Base-by-base conservation (phyloP, 2,797 vertebrate species). In the Sciaenops ocellatus region DNA sequence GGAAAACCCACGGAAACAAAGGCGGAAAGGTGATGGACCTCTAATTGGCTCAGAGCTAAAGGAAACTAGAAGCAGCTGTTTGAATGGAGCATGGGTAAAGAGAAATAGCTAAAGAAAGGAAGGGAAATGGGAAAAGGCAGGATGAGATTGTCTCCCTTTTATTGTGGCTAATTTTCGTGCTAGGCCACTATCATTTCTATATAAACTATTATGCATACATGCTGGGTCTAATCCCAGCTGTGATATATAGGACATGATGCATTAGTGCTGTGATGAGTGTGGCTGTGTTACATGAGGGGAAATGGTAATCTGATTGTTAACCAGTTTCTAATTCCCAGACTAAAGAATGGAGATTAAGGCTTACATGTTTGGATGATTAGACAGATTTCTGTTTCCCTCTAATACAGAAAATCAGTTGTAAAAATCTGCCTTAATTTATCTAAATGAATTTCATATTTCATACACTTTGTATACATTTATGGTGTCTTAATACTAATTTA, bases 61-160 rank as follows among this genome's bases (percentile, higher is more conserved):
- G 79, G 74, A 91, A 91, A 91, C 80, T 56, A 61, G 76, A 85
- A 87, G 83, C 92, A 92, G 90, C 88, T 93, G 92, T 78, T 52
- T 63, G 65, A 73, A 59, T 38, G 82, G 44, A 64, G 68, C 12
- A 10, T 10, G 24, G 46, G 76, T 17, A 28, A 34, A 69, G 60
- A 41, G 56, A 59, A 6, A 73, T 20, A 42, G 20, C 28, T 44
- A 57, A 63, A 41, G 48, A 48, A 41, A 22, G 24, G 50, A 1
- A 16, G 10, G 12, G 22, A 34, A 42, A 28, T 15, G 1, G 22
- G 44, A 38, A 70, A 56, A 28, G 11, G 15, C 16, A 13, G 55
- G 44, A 41, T 22, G 15, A 46, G 24, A 68, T 12, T 69, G 28
- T 41, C 26, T 51, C 59, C 7, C 17, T 59, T 24, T 46, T 22